Conservation (phyloP, 2,113 vertebrate genomes). For the Poeciliopsis occidentalis region DNA sequence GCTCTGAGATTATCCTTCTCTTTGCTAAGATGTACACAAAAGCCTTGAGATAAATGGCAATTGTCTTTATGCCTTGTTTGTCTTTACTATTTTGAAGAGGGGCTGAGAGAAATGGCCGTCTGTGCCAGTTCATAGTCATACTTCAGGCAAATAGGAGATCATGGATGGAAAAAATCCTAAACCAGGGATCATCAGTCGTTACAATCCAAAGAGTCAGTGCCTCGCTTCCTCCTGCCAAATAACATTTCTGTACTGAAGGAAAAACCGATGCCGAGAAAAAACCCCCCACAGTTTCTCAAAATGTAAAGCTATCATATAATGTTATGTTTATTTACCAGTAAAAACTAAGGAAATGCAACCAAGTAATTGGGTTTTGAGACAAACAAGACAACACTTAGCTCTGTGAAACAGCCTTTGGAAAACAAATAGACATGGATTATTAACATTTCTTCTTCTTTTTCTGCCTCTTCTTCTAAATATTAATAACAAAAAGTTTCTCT, state of each 20-base stretch:
- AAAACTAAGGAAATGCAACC: background rate
- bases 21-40: background rate
- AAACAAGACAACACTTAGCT: too few species aligned
- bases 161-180: too few species aligned
- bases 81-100: background rate
- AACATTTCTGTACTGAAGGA: background rate
- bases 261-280: background rate
- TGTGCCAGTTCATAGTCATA: background rate
- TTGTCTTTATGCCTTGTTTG: background rate
- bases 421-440: too few species aligned
- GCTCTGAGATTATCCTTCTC: background rate
- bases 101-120: background rate
- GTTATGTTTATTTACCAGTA: background rate
- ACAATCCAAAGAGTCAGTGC: background rate
- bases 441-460: too few species aligned
- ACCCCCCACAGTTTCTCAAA: background rate
- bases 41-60: background rate
- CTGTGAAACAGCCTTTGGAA: too few species aligned
- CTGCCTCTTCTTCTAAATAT: too few species aligned
- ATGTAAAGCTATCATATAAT: background rate
- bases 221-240: background rate
- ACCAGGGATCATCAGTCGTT: background rate
- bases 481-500: background rate
- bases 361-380: too few species aligned
- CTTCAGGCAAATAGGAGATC: background rate